A percentile compares a stretch with the other conserved stretches of the same genome.
These are phyloP conservation scores for Arge pagana DNA, from an alignment of 2,888 invertebrate species.

Conservation along the genomic window DNA sequence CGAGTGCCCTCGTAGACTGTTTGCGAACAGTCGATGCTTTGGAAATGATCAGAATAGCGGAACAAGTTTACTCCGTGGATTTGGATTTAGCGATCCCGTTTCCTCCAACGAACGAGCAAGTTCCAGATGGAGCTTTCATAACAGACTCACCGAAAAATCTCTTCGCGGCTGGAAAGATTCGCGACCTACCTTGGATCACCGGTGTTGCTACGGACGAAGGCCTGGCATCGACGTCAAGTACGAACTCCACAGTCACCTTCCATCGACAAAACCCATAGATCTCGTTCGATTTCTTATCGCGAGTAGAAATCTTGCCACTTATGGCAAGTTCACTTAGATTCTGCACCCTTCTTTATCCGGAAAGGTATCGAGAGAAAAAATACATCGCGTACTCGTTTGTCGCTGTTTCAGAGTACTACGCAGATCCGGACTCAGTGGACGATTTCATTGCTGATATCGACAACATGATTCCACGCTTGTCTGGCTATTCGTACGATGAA, in stretches of 20 bases:
- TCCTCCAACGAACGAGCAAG: slow-evolving; percentile 35
- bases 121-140: slow-evolving; percentile 33
- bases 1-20: background rate
- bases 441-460: background rate
- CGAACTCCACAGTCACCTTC: too few relatives aligned
- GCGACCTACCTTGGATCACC: slow-evolving; percentile 32
- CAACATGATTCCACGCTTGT: background rate
- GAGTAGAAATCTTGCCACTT: too few relatives aligned
- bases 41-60: background rate
- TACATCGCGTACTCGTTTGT: too few relatives aligned
- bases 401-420: background rate
- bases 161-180: slow-evolving; percentile 25
- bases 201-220: slow-evolving; percentile 37
- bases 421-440: background rate
- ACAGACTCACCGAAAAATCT: slow-evolving; percentile 28
- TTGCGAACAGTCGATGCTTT: background rate
- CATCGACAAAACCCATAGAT: too few relatives aligned
- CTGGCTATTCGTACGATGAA: too few relatives aligned
- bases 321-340: too few relatives aligned
- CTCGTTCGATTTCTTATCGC: too few relatives aligned
- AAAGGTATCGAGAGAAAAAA: too few relatives aligned
- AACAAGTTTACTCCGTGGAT: background rate
- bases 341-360: too few relatives aligned
- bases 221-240: too few relatives aligned
- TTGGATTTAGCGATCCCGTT: too few relatives aligned